Evolutionary conservation across 2,888 invertebrate genomes (phyloP).

Genomic region (Cephus pulcher): DNA sequence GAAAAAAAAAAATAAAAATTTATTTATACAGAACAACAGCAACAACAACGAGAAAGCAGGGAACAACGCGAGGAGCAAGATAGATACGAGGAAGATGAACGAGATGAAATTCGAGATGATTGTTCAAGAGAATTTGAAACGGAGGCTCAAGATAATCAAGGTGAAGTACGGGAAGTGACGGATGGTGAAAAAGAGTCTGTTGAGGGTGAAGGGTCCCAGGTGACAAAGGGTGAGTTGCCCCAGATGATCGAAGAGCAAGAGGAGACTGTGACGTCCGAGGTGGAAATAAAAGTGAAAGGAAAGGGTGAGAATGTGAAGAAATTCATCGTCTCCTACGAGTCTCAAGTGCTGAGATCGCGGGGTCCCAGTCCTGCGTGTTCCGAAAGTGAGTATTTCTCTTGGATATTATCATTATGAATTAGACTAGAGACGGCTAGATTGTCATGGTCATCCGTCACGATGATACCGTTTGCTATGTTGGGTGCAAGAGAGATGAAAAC

Average conservation of each 20-base stretch:
- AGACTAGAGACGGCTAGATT: no score
- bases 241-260: conserved; percentile 44
- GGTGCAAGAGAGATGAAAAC: no score
- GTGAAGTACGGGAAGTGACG: background rate
- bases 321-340: conserved; percentile 61
- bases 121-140: no score
- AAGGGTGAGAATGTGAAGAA: conserved; percentile 59
- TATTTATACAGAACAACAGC: background rate
- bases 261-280: conserved; percentile 35
- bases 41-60: background rate
- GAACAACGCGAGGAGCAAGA: conserved; percentile 7
- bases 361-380: conserved; percentile 58
- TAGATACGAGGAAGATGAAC: conserved; percentile 7
- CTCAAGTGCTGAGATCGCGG: conserved; percentile 53
- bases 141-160: no score
- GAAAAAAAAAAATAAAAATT: conserved; percentile 35
- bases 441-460: no score
- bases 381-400: conserved; percentile 41
- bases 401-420: background rate
- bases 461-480: no score
- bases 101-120: no score
- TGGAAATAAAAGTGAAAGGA: conserved; percentile 56
- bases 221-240: conserved; percentile 36
- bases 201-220: conserved; percentile 31
- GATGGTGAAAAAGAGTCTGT: conserved; percentile 32